Conservation (phyloP, 1,140 invertebrate genomes). For the Catajapyx aquilonaris region DNA sequence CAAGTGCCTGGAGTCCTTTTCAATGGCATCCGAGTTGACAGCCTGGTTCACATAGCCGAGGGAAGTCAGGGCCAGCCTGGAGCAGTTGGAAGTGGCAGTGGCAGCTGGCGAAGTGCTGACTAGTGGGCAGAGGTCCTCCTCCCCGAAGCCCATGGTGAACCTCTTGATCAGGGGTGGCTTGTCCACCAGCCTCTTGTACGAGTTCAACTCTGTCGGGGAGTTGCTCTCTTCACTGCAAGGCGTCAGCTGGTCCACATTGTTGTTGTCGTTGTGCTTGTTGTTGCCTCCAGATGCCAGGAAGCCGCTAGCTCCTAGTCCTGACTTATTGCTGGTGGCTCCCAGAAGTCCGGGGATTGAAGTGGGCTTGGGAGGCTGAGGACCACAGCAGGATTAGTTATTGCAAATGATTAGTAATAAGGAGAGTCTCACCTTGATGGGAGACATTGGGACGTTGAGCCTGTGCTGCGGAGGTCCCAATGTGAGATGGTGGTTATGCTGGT, state of each 20-base stretch:
- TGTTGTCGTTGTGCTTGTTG: neutral
- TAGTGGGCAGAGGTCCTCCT: conserved; percentile 27
- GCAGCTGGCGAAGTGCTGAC: conserved; percentile 21
- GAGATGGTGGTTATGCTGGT: neutral
- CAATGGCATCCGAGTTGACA: too few species aligned
- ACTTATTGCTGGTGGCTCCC: too few species aligned
- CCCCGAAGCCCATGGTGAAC: conserved; percentile 42
- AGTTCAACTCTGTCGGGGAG: conserved; percentile 70
- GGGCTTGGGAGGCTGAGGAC: conserved; percentile 1
- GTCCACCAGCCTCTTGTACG: conserved; percentile 53
- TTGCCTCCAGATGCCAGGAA: conserved; percentile 1
- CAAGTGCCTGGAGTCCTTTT: too few species aligned
- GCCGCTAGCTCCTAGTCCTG: too few species aligned
- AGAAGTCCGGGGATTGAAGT: conserved; percentile 4
- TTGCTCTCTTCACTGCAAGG: conserved; percentile 66
- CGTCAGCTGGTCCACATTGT: conserved; percentile 26
- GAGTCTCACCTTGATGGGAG: neutral
- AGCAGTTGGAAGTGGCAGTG: conserved; percentile 1
- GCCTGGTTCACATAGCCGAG: too few species aligned
- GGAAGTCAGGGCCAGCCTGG: too few species aligned
- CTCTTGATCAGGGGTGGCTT: conserved; percentile 63
- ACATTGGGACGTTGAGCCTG: neutral
- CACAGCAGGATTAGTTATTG: too few species aligned
- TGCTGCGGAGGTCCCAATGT: neutral
- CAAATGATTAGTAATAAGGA: neutral